phyloP scores from a whole-genome alignment of 2,113 vertebrate genomes.

The Origma solitaria region DNA sequence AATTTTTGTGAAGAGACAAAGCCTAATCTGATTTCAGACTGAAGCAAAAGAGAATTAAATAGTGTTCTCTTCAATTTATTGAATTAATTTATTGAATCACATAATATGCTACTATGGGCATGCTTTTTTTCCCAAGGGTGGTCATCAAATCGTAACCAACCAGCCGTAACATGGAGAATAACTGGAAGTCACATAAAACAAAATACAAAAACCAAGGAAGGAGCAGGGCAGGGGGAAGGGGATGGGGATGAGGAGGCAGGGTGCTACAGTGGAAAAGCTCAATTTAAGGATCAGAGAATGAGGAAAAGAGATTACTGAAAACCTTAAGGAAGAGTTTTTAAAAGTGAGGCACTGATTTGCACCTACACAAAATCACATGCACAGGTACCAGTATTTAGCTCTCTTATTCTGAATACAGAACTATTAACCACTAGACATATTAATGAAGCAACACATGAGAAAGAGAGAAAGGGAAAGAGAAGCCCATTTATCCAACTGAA shows the following conservation, averaged over 20 bases:
- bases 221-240: background rate
- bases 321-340: background rate
- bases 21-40: background rate
- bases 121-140: background rate
- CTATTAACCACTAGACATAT: background rate
- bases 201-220: background rate
- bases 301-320: background rate
- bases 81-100: constrained; percentile 4
- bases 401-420: background rate
- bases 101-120: background rate
- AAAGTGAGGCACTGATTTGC: background rate
- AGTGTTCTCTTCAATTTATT: background rate
- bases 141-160: background rate
- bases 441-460: background rate
- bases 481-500: background rate
- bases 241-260: background rate
- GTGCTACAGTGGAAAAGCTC: background rate
- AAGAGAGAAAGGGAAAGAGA: background rate
- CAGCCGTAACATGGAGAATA: background rate
- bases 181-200: background rate
- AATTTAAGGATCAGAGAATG: background rate
- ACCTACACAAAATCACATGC: background rate
- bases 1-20: background rate
- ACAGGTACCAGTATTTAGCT: background rate
- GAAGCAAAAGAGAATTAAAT: background rate